These are phyloP conservation scores for Sebastes glaucus DNA, from an alignment of 2,797 vertebrate species.

Conservation along the genomic window DNA sequence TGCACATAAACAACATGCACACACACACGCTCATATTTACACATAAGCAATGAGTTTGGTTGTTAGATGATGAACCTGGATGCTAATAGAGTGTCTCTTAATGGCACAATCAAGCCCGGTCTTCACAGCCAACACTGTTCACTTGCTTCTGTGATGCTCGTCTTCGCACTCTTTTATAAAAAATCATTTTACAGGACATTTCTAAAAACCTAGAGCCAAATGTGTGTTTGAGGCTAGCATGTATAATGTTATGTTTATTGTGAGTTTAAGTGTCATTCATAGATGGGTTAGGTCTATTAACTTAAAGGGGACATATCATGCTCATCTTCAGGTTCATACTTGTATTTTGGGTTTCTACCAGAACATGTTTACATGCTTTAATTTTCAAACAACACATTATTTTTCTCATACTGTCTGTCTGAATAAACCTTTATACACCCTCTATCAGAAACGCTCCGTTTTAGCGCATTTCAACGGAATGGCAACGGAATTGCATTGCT, in stretches of 20 bases:
- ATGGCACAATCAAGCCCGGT: neutral
- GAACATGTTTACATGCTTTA: no score
- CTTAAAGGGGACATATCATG: no score
- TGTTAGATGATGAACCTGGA: neutral
- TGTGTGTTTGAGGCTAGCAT: neutral
- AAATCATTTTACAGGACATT: neutral
- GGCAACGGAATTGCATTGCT: no score
- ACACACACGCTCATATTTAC: neutral
- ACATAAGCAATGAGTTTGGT: neutral
- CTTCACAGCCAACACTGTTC: neutral
- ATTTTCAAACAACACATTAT: no score
- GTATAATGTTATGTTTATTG: neutral
- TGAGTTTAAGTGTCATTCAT: neutral
- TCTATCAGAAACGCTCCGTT: no score
- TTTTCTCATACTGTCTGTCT: no score
- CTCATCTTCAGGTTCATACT: no score
- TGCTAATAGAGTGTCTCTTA: neutral
- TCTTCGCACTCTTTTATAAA: neutral
- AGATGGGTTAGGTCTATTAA: neutral
- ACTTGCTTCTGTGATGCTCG: neutral
- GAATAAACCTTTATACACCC: no score
- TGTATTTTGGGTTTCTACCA: no score
- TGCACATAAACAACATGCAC: conserved; percentile 31
- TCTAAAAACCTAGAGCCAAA: neutral
- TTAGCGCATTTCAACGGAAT: no score